Conservation (phyloP, 2,797 vertebrate genomes). For the Botia almorhae region DNA sequence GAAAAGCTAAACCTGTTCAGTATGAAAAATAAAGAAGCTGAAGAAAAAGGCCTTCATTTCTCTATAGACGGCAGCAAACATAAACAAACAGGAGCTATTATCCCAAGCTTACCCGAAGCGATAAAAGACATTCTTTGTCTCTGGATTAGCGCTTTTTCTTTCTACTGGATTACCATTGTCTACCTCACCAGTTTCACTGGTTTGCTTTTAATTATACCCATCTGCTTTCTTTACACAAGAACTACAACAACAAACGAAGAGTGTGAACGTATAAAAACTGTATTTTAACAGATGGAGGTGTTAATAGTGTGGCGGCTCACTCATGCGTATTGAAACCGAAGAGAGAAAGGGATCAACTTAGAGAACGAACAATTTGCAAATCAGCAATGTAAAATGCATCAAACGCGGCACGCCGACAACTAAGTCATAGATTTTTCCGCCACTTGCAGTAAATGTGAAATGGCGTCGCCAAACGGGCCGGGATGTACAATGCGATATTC, state of each 20-base stretch:
- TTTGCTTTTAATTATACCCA: conserved; percentile 74
- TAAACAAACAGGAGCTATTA: conserved; percentile 66
- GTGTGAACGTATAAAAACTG: conserved; percentile 52
- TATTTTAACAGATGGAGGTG: conserved; percentile 74
- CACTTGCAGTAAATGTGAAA: conserved; percentile 66
- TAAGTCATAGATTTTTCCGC: conserved; percentile 29
- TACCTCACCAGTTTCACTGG: conserved; percentile 55
- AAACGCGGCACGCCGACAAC: conserved; percentile 27
- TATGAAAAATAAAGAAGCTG: conserved; percentile 74
- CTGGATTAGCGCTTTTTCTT: conserved; percentile 59
- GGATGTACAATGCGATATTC: conserved; percentile 43
- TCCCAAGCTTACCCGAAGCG: conserved; percentile 56
- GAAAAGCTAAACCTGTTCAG: conserved; percentile 67
- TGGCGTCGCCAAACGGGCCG: conserved; percentile 50
- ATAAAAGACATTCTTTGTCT: conserved; percentile 60
- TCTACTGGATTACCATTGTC: conserved; percentile 57
- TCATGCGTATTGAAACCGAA: conserved; percentile 43
- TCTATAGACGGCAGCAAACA: conserved; percentile 49
- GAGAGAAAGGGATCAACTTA: conserved; percentile 22
- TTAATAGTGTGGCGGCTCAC: conserved; percentile 55
- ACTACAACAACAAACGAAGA: conserved; percentile 63
- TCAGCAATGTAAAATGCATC: conserved; percentile 41
- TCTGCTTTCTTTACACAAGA: conserved; percentile 67
- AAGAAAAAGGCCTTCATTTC: conserved; percentile 45
- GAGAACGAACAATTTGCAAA: conserved; percentile 33